A percentile compares a stretch with the other conserved stretches of the same genome.
These are phyloP conservation scores for Oreochromis mossambicus DNA, from an alignment of 2,797 vertebrate genomes.

Conservation along the genomic window DNA sequence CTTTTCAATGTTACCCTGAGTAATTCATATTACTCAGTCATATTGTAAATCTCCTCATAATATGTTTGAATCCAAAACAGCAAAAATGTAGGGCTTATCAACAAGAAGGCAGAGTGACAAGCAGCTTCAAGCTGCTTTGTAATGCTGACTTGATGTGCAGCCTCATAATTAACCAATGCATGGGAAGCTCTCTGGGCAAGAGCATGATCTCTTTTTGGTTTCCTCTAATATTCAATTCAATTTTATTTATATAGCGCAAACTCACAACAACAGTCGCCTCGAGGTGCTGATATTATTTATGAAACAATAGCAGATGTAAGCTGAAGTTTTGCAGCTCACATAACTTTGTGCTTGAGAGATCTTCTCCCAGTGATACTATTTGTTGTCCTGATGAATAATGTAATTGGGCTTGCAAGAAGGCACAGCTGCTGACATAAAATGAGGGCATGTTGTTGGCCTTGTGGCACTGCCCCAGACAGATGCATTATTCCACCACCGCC, in stretches of 20 bases:
- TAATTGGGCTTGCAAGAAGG: conserved; percentile 27
- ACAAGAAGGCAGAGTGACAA: neutral
- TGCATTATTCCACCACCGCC: neutral
- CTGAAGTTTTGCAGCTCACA: neutral
- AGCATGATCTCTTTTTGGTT: conserved; percentile 49
- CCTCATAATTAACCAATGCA: conserved; percentile 44
- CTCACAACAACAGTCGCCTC: neutral
- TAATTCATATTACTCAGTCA: neutral
- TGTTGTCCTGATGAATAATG: conserved; percentile 43
- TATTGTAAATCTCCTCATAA: neutral
- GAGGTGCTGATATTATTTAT: neutral
- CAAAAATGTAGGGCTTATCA: neutral
- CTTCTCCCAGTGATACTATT: neutral
- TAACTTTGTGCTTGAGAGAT: conserved; percentile 3
- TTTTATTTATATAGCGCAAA: neutral
- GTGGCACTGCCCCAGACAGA: conserved; percentile 13
- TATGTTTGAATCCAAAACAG: neutral
- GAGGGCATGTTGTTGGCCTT: conserved; percentile 26
- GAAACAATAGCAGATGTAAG: conserved; percentile 54
- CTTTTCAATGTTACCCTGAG: neutral
- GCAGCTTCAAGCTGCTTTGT: conserved; percentile 12
- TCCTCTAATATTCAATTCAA: neutral
- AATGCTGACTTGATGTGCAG: conserved; percentile 29
- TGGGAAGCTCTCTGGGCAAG: conserved; percentile 37
- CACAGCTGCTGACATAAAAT: conserved; percentile 41